A percentile compares a stretch with the other conserved stretches of the same genome.
Evolutionary conservation across 2,797 vertebrate species (phyloP).

Genomic region (Lithobates pipiens): DNA sequence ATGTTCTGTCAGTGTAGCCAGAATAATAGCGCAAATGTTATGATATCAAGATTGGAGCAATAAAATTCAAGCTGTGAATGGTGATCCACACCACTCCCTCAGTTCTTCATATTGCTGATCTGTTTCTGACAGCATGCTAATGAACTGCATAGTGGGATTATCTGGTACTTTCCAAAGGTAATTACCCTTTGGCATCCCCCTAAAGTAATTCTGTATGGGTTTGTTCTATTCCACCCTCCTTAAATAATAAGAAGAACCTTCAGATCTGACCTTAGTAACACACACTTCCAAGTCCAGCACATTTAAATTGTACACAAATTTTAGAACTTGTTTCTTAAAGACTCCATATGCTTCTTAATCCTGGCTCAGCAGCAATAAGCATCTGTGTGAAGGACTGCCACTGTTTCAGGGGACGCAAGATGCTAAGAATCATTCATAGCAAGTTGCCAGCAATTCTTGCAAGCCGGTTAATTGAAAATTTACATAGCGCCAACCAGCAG

Average conservation of each 20-base stretch:
- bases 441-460: not conserved
- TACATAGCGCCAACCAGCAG: not conserved
- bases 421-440: not conserved
- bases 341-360: not conserved
- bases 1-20: not conserved
- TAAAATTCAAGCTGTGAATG: conserved; percentile 17
- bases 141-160: conserved; percentile 6
- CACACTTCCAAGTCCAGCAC: not conserved
- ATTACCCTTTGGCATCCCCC: conserved; percentile 10
- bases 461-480: not conserved
- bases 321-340: not conserved
- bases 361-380: not conserved
- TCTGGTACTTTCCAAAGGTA: conserved; percentile 27
- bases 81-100: not conserved
- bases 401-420: not conserved
- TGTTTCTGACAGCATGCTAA: not conserved
- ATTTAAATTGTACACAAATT: not conserved
- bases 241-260: not conserved
- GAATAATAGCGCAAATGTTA: conserved; percentile 49
- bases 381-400: not conserved
- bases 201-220: not conserved
- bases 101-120: not conserved
- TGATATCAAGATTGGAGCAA: not conserved
- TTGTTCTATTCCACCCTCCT: not conserved
- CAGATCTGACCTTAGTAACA: not conserved